Conservation (phyloP, 2,797 vertebrate genomes). For the Oreochromis grahami region DNA sequence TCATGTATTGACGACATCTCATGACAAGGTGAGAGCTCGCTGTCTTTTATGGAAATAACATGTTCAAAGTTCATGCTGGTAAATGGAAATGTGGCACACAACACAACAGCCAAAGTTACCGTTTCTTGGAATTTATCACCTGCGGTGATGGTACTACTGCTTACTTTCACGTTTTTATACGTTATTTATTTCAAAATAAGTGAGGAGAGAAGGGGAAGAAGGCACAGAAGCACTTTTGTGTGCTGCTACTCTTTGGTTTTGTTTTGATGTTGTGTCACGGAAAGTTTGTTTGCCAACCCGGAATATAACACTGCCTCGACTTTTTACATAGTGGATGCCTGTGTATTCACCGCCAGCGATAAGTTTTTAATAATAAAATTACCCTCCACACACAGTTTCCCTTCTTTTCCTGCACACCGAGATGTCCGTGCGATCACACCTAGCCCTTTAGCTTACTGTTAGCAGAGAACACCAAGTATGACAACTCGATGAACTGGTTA, state of each 20-base stretch:
- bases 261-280: neutral
- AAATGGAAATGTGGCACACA: neutral
- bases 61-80: conserved; percentile 42
- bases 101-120: neutral
- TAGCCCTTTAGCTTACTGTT: conserved; percentile 66
- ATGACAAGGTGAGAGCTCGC: neutral
- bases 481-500: conserved; percentile 64
- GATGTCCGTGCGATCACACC: conserved; percentile 46
- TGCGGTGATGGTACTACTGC: neutral
- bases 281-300: neutral
- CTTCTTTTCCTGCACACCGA: conserved; percentile 18
- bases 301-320: neutral
- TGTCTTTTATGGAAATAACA: conserved; percentile 16
- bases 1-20: neutral
- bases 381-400: neutral
- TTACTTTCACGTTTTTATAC: neutral
- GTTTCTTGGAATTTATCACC: neutral
- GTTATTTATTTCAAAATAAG: neutral
- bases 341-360: neutral
- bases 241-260: neutral
- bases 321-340: fast-evolving
- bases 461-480: conserved; percentile 43
- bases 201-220: neutral
- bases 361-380: neutral
- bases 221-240: neutral